Evolutionary conservation across 2,797 vertebrate species (phyloP), one percentile per base, ranked within the genome.

Genomic region (Sylvia borin): DNA sequence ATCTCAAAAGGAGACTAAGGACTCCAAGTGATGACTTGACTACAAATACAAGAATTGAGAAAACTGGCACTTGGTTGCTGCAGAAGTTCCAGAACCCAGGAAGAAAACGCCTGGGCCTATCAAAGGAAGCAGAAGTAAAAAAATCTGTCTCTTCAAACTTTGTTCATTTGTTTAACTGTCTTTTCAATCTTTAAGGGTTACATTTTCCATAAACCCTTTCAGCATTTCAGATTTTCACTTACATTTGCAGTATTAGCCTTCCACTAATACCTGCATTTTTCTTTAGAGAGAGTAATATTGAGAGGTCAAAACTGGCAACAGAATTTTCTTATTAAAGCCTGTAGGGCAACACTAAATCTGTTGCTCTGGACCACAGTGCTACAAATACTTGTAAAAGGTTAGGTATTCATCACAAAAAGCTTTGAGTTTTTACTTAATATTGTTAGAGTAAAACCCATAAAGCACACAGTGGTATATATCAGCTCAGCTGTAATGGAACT

Each of bases 401-500:
- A 87, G 74, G 74, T 86, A 78, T 70, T 70, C 82, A 80, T 85
- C 68, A 95, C 34, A 91, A 83, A 95, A 70, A 75, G 36, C 57
- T 83, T 57, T 71, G 21, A 8, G 13, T 60, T 79, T 94, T 91
- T 94, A 95, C 65, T 92, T 94, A 94, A 94, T 73, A 73, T 34
- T 88, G 76, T 86, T 95, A 75, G 66, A 95, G 60, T 90, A 95
- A 90, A 79, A 93, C 64, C 88, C 83, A 92, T 89, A 95, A 97
- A 90, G 83, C 80, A 87, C 77, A 90, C 27, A 65, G 66, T 60
- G 36, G 62, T 91, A 67, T 81, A 11, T 65, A 96, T 94, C 93
- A 96, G 89, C 72, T 96, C 53, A 11, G 85, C 32, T 62, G 94
- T 94, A 97, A 97, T 90, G 60, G 92, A 93, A 88, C 94, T 95